phyloP scores from a whole-genome alignment of 2,888 invertebrate genomes.

The Abscondita cerata region DNA sequence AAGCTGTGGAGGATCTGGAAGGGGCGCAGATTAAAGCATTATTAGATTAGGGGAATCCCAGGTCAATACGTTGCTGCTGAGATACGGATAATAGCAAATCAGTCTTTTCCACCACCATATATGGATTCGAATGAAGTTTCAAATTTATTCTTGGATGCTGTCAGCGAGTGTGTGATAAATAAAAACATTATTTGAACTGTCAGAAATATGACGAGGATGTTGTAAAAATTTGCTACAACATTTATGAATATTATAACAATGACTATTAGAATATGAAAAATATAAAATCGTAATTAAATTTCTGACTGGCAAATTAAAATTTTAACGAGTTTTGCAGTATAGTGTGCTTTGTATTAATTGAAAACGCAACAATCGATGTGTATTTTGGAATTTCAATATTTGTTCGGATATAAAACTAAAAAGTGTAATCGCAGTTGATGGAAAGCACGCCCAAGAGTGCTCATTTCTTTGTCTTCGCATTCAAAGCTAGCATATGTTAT shows the following conservation, averaged over 20 bases:
- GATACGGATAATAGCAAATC: slow-evolving; percentile 37
- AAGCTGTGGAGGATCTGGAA: slow-evolving; percentile 51
- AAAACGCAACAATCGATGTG: no score
- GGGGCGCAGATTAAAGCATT: slow-evolving; percentile 54
- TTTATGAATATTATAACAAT: neutral
- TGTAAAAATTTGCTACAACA: neutral
- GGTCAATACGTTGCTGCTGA: slow-evolving; percentile 46
- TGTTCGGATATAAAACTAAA: no score
- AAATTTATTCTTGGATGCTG: slow-evolving; percentile 22
- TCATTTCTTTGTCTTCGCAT: no score
- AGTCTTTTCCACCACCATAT: slow-evolving; percentile 32
- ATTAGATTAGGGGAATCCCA: slow-evolving; percentile 54
- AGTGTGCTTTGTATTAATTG: no score
- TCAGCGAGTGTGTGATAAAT: slow-evolving; percentile 20
- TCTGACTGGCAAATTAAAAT: slow-evolving; percentile 1
- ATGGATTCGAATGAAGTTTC: slow-evolving; percentile 21
- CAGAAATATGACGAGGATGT: slow-evolving; percentile 3
- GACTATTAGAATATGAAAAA: neutral
- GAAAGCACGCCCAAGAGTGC: no score
- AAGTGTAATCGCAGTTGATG: no score
- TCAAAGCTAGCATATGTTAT: no score
- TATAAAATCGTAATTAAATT: neutral
- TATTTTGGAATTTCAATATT: no score
- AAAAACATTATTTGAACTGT: slow-evolving; percentile 20
- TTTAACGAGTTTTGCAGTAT: slow-evolving; percentile 1